Evolutionary conservation across 2,888 invertebrate species (phyloP), one percentile per base, ranked within the genome.

Genomic region (Eupithecia insigniata): DNA sequence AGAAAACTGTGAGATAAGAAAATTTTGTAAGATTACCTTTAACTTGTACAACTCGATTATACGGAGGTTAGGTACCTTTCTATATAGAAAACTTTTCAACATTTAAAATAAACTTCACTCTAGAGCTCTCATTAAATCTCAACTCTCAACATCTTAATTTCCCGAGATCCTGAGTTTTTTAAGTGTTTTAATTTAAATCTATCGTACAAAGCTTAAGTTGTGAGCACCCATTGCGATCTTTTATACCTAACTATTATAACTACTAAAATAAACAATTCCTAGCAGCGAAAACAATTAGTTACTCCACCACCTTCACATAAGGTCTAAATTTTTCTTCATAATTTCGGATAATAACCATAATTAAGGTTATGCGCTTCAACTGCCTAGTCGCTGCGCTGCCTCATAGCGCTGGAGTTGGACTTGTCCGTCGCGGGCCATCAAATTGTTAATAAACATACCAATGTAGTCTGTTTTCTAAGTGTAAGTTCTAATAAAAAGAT

Each of bases 101-200:
- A 18, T 18, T 12, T 16, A 22, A 62, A 32, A n/a, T 4, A 32
- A 62, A 62, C n/a, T 34, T 62, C 3, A 18, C 28, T 30, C 8
- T 30, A 18, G 1, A 26, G 55, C 55, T 55, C 55, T 26, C 55
- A 26, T 55, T 55, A 26, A 55, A 26, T 55, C 55, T 55, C 55
- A 55, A 26, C 55, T 55, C 55, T 55, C 55, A 55, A 26, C 55
- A 55, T 55, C 55, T 14, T 55, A 55, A 55, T 55, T 55, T 26
- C 55, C 55, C 14, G 55, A 55, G 26, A 55, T 26, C 26, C 55
- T 26, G 55, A 55, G 22, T 55, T 55, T 55, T 55, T 14, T 55
- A 14, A 55, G 26, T 26, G 55, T 26, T 55, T 55, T 55, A 26
- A 55, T 55, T 55, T 26, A 55, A 55, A 55, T 26, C 5, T 26